Evolutionary conservation across 2,888 invertebrate species (phyloP).

Genomic region (Caenorhabditis imperialis): DNA sequence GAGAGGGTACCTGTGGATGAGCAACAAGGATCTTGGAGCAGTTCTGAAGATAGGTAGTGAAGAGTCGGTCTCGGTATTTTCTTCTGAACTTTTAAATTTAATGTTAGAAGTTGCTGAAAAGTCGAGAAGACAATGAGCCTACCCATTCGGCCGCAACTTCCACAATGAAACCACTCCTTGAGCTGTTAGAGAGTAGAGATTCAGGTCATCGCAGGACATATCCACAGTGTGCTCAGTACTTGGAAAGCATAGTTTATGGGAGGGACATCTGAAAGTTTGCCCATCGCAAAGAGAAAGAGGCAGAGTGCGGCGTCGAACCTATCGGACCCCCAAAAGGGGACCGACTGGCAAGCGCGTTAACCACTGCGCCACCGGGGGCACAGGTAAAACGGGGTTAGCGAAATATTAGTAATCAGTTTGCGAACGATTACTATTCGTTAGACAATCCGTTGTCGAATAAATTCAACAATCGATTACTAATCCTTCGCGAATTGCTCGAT

Average conservation of each 20-base stretch:
- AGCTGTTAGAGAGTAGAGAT: conserved; percentile 59
- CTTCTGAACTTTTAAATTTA: conserved; percentile 37
- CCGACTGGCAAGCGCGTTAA: no score
- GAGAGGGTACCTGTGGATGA: conserved; percentile 37
- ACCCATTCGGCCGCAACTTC: conserved; percentile 64
- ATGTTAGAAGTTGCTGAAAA: not conserved
- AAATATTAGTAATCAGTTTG: no score
- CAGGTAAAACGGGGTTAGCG: no score
- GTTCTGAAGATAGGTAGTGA: conserved; percentile 43
- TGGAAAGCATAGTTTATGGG: conserved; percentile 46
- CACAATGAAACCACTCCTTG: conserved; percentile 64
- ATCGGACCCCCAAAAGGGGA: no score
- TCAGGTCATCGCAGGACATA: conserved; percentile 21
- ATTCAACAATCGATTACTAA: no score
- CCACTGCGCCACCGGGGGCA: not conserved
- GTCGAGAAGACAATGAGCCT: not conserved
- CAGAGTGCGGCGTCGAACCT: no score
- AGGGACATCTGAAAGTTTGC: conserved; percentile 12
- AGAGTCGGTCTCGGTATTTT: conserved; percentile 54
- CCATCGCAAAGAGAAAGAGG: no score
- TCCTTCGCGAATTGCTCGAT: no score
- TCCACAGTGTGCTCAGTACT: conserved; percentile 55
- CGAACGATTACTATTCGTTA: no score
- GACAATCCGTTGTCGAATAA: no score
- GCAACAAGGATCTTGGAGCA: conserved; percentile 47